phyloP scores from a whole-genome alignment of 2,888 invertebrate genomes.

The Zaprionus bogoriensis region DNA sequence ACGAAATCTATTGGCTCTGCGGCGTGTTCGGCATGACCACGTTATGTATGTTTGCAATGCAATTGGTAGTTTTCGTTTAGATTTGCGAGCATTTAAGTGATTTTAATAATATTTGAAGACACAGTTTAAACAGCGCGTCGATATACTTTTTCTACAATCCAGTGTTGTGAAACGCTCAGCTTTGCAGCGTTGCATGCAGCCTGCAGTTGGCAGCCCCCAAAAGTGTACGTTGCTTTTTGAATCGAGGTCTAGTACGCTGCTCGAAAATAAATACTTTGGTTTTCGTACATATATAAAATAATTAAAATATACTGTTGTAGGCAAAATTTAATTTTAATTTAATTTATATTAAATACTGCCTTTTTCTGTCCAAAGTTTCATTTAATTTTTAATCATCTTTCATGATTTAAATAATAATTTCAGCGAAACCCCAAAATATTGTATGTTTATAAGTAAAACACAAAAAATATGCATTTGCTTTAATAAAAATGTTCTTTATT shows the following conservation, averaged over 20 bases:
- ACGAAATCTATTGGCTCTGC: neutral
- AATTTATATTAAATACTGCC: no score
- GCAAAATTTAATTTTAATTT: no score
- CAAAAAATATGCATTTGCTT: neutral
- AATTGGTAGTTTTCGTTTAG: neutral
- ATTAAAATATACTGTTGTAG: no score
- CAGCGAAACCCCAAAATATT: no score
- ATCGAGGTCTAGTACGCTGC: conserved; percentile 1
- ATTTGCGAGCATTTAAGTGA: neutral
- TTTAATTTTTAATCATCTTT: no score
- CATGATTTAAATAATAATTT: no score
- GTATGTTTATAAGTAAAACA: neutral
- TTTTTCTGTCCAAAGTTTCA: no score
- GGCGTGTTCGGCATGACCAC: conserved; percentile 13
- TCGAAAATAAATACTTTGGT: neutral
- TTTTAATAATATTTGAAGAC: conserved; percentile 18
- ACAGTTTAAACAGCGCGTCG: conserved; percentile 54
- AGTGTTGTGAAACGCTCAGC: conserved; percentile 24
- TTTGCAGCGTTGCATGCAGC: conserved; percentile 7
- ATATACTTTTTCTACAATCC: neutral
- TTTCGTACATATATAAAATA: no score
- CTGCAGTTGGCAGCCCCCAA: conserved; percentile 28
- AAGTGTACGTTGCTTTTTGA: conserved; percentile 23
- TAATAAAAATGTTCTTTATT: conserved; percentile 45
- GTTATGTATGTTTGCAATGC: neutral